Evolutionary conservation across 2,797 vertebrate species (phyloP), one percentile per base, ranked within the genome.

Genomic region (Pteronotus mesoamericanus): DNA sequence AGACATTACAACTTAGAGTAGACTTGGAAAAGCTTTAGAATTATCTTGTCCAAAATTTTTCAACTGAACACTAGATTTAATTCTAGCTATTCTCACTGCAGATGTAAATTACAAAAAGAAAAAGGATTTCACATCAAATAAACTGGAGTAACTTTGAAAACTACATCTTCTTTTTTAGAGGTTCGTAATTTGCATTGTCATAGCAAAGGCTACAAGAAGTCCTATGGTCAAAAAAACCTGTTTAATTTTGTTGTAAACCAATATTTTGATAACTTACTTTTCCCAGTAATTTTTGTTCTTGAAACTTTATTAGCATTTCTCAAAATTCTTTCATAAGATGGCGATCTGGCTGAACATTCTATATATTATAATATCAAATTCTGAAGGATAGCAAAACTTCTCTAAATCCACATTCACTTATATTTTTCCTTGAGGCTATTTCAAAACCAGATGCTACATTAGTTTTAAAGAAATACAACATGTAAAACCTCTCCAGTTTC

Each of bases 21-120:
- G 39, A 91, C 59, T 89, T 71, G 7, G 32, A 77, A 88, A 57
- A 48, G 86, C 72, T 95, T 94, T 57, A 86, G 42, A 85, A 90
- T 44, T 89, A 78, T 69, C 84, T 72, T 61, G 48, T 66, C 71
- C 57, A 88, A 91, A 90, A 37, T 77, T 84, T 94, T 86, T 95
- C n/a, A 92, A 68, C 83, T 91, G 74, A 94, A 95, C 37, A 84
- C 68, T 53, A 59, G 61, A 53, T 96, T 92, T 94, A 74, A 83
- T 82, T 94, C 72, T 39, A 75, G 37, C 44, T 86, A 86, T 96
- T 82, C 48, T 94, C 82, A 84, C 86, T 24, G 32, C 82, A 94
- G 91, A 92, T 91, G 32, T 86, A 96, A 94, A 92, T 72, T 72
- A 66, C 6, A 37, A 69, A 51, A 16, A 79, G 51, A 55, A 42